Percentiles rank a stretch among this genome's conserved stretches.
phyloP scores from a whole-genome alignment of 1,140 invertebrate species.

The Plectus sambesii region DNA sequence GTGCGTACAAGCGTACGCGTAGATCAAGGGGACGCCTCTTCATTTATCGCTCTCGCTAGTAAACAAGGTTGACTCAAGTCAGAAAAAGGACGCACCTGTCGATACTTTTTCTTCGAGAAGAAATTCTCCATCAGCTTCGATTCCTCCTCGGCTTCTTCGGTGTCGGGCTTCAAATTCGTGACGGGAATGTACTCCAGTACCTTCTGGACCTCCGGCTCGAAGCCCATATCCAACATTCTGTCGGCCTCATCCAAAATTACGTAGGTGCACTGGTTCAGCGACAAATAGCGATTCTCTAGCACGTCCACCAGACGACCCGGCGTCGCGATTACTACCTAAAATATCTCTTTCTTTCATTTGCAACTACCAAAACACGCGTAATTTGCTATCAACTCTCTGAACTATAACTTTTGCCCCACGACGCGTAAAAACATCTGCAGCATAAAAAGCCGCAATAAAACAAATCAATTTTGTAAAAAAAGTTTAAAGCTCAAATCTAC shows the following conservation, averaged over 20 bases:
- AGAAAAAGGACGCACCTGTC: slow-evolving; percentile 56
- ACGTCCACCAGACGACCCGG: slow-evolving; percentile 98
- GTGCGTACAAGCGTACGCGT: no score
- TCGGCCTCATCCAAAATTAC: slow-evolving; percentile 68
- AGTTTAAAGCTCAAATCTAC: neutral
- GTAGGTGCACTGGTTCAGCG: slow-evolving; percentile 77
- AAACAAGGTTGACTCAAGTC: neutral
- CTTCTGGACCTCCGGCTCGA: slow-evolving; percentile 93
- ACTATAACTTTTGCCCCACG: neutral
- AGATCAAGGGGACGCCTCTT: no score
- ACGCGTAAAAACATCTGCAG: neutral
- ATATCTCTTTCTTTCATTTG: slow-evolving; percentile 16
- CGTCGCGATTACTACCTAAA: slow-evolving; percentile 93
- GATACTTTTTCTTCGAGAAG: slow-evolving; percentile 75
- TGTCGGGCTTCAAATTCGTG: slow-evolving; percentile 94
- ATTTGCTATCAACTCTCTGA: neutral
- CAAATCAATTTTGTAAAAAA: slow-evolving; percentile 11
- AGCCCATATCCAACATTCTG: slow-evolving; percentile 99
- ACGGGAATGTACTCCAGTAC: slow-evolving; percentile 98
- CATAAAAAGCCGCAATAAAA: neutral
- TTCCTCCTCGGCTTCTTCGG: slow-evolving; percentile 93
- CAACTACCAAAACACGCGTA: slow-evolving; percentile 8
- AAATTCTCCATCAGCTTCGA: slow-evolving; percentile 81
- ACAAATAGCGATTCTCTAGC: slow-evolving; percentile 91
- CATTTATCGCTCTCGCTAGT: neutral